Base-by-base conservation (phyloP, 2,888 invertebrate genomes). In the Amphipoea oculea region DNA sequence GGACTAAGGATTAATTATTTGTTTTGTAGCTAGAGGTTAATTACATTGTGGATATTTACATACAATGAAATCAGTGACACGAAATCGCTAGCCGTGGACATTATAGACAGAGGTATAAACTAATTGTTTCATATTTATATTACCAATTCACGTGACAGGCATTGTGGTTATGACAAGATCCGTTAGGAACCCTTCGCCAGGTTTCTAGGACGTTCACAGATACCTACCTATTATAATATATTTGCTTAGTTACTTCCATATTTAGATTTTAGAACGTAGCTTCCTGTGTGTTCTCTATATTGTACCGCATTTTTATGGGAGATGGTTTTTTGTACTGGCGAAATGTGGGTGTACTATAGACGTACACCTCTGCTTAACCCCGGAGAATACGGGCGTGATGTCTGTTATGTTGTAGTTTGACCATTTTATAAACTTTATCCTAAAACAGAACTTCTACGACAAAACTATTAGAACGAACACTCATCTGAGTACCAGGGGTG, bases 11-110 rank as follows among this genome's bases (percentile, higher is more conserved):
- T 83, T 85, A 85, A 85, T 85, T 85, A 85, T 85, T 85, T 85
- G 80, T 85, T 85, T 80, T 75, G 74, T 77, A 42, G 54, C 66
- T 14, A 75, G 76, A 85, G 77, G 83, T 85, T 85, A 85, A 85
- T 85, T 85, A 85, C 72, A 73, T 45, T 77, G 73, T 73, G 83
- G 68, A 74, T 85, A 85, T 85, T 85, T 69, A 75, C 85, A 85
- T 85, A 85, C 85, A 85, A 85, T 85, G 85, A 85, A 85, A 85
- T 85, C 85, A 83, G 77, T 85, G 85, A 83, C 85, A 85, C 72
- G 85, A 85, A 80, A 85, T 85, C 84, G 54, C 75, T 82, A 54
- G 74, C 76, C 76, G 29, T 63, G 80, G 85, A 77, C 66, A 62
- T 65, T 75, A 40, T 40, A 60, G 67, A 74, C 80, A 40, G 69